These are phyloP conservation scores for Lepidocyrtoides sp. DNA, from an alignment of 2,888 invertebrate genomes.

Conservation along the genomic window DNA sequence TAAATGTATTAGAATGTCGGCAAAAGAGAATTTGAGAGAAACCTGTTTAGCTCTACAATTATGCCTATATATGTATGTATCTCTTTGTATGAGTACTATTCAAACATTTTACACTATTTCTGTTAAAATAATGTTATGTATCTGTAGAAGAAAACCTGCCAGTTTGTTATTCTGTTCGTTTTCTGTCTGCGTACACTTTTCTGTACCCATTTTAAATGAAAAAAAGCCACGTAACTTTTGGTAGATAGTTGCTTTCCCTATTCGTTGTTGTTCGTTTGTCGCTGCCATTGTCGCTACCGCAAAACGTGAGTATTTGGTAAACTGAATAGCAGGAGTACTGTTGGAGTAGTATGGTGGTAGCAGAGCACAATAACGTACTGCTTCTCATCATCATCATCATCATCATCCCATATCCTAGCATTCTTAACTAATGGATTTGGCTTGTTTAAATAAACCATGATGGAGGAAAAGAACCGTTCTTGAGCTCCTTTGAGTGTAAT, in stretches of 20 bases:
- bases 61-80: too few relatives aligned
- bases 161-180: constrained; percentile 40
- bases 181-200: neutral
- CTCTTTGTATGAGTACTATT: too few relatives aligned
- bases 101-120: too few relatives aligned
- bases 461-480: constrained; percentile 60
- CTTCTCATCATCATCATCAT: too few relatives aligned
- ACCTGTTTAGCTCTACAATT: too few relatives aligned
- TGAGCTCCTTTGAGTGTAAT: constrained; percentile 73
- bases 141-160: constrained; percentile 3
- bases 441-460: constrained; percentile 77
- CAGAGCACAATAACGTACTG: neutral
- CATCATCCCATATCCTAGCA: constrained; percentile 61
- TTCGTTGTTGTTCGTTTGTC: constrained; percentile 37
- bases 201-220: constrained; percentile 7
- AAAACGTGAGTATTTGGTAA: constrained; percentile 16
- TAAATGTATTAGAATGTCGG: constrained; percentile 49
- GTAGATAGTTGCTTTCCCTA: constrained; percentile 6
- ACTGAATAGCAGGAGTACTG: too few relatives aligned
- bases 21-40: neutral
- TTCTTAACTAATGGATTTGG: constrained; percentile 79
- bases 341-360: neutral
- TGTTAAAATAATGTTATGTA: neutral
- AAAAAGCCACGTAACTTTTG: constrained; percentile 29
- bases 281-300: constrained; percentile 39